Conservation (phyloP, 2,797 vertebrate genomes). For the Loriculus beryllinus region DNA sequence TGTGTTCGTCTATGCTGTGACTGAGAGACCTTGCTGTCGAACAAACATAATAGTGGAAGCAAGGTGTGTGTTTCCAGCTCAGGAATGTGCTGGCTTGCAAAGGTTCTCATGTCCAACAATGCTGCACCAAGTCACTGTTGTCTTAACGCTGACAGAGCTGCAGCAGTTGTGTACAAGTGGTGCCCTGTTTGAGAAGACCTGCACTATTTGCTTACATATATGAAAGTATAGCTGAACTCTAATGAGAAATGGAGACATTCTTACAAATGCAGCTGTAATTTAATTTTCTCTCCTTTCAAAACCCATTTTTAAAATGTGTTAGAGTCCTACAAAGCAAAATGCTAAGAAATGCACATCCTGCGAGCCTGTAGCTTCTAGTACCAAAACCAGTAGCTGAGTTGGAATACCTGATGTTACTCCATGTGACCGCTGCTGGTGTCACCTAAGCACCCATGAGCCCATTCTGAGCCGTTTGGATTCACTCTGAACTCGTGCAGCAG, state of each 20-base stretch:
- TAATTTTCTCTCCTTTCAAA: background rate
- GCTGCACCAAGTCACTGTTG: background rate
- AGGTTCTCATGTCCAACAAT: background rate
- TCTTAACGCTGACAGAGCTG: background rate
- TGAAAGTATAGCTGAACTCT: background rate
- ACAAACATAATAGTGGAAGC: rapidly evolving
- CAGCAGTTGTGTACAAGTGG: background rate
- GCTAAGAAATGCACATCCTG: background rate
- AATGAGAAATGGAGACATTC: background rate
- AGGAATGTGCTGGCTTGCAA: background rate
- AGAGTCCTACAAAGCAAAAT: background rate
- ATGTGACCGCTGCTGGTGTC: background rate
- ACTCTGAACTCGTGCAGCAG: background rate
- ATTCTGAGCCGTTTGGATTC: background rate
- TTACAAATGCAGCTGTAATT: background rate
- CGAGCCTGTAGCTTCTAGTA: background rate
- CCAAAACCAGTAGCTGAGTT: background rate
- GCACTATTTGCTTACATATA: background rate
- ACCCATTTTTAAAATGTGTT: background rate
- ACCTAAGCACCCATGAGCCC: background rate
- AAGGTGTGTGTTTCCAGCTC: background rate
- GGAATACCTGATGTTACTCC: background rate
- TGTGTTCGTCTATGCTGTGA: background rate
- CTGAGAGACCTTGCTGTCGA: background rate
- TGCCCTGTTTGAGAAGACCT: background rate